Percentiles rank a stretch among this genome's conserved stretches.
Conservation (phyloP, 2,113 vertebrate genomes). For the Archilochus colubris region DNA sequence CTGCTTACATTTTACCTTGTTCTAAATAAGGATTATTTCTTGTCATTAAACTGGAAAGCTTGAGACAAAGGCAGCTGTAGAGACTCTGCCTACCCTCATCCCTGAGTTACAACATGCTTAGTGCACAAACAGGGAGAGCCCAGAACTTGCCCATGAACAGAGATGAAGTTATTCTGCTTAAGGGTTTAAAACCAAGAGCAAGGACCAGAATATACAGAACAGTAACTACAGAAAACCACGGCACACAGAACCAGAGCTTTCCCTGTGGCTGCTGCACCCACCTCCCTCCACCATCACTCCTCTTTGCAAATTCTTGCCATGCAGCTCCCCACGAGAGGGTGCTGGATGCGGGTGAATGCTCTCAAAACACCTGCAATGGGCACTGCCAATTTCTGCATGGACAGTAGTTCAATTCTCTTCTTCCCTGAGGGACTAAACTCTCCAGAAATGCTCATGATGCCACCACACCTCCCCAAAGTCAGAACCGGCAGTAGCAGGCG, state of each 20-base stretch:
- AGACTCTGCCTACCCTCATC: background rate
- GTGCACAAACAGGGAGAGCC: background rate
- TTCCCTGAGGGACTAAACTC: background rate
- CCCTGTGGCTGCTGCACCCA: background rate
- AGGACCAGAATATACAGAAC: background rate
- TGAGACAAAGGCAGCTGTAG: background rate
- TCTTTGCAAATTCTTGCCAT: accelerated
- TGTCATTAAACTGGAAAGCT: background rate
- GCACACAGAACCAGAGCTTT: background rate
- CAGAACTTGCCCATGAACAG: background rate
- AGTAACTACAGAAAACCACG: background rate
- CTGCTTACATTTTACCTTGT: background rate
- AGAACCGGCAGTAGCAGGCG: background rate
- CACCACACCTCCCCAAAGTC: too few species aligned
- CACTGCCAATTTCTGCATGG: background rate
- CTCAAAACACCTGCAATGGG: accelerated
- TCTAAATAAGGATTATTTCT: background rate
- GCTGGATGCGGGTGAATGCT: background rate
- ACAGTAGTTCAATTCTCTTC: background rate
- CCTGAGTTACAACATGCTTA: background rate
- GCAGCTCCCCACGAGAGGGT: background rate
- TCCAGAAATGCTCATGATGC: accelerated
- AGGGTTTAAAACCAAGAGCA: background rate
- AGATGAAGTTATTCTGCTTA: background rate
- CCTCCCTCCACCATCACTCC: background rate